A percentile compares a stretch with the other conserved stretches of the same genome.
Conservation (phyloP, 1,140 invertebrate genomes). For the Sycophila sp. region DNA sequence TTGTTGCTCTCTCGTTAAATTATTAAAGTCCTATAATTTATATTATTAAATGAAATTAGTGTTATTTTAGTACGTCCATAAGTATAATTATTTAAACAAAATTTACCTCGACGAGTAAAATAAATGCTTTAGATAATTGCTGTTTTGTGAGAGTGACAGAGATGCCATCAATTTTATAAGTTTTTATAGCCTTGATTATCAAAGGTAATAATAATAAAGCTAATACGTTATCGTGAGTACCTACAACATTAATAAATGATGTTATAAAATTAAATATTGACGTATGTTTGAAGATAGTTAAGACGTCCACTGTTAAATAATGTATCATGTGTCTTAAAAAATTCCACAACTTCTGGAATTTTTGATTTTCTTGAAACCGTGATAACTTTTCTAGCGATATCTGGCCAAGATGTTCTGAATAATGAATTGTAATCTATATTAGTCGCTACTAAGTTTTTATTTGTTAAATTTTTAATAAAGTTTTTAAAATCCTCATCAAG, state of each 20-base stretch:
- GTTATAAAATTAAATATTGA: not conserved
- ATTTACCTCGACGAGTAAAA: not conserved
- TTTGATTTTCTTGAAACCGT: not conserved
- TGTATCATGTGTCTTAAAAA: not conserved
- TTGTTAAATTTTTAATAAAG: not conserved
- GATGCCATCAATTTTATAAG: not conserved
- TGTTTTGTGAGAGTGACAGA: not conserved
- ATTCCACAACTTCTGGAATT: not conserved
- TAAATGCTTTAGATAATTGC: not conserved
- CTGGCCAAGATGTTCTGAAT: not conserved
- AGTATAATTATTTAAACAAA: not conserved
- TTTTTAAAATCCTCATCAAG: not conserved
- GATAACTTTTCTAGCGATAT: not conserved
- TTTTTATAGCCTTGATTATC: not conserved
- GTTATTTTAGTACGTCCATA: not conserved
- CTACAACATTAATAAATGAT: not conserved
- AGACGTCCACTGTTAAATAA: not conserved
- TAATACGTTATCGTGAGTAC: not conserved
- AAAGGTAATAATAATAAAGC: not conserved
- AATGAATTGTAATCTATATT: not conserved
- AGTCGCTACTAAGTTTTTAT: not conserved
- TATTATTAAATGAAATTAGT: not conserved
- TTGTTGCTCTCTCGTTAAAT: not conserved
- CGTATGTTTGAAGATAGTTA: not conserved
- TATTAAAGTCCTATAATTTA: slow-evolving; percentile 10